Evolutionary conservation across 1,140 invertebrate species (phyloP), one percentile per base, ranked within the genome.

Genomic region (Chironomus tepperi): DNA sequence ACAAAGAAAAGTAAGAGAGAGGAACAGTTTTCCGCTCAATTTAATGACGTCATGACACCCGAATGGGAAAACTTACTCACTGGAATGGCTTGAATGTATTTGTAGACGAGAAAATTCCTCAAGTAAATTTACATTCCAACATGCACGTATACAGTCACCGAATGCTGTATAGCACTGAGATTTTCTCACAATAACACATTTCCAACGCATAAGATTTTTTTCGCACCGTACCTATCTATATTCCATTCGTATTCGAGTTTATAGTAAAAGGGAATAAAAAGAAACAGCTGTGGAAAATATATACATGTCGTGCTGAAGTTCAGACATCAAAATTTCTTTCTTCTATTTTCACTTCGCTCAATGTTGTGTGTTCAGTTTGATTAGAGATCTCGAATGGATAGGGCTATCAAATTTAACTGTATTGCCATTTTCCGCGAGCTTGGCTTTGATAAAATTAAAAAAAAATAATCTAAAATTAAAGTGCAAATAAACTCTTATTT

Each of bases 351-450:
- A 12, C 12, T 57, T 12, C 12, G 5, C 12, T 57, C 47, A 57
- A 57, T 57, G 47, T 18, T 70, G 24, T 21, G 65, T 21, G n/a
- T 70, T 70, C 65, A 70, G 65, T 70, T 21, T 70, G 65, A 70
- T 70, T 70, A 70, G 65, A 70, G 19, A 18, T 70, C 65, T 15
- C 65, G 65, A 70, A 70, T 16, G 65, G 65, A 19, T 70, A 70
- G 19, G 65, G 65, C 65, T 70, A 57, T 57, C 47, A 57, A 57
- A 57, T 57, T 57, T 12, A n/a, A 57, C 10, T 57, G 47, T 1
- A 57, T 15, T 57, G 47, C 47, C 47, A 57, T 57, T 57, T 57
- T 57, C n/a, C 47, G 47, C 47, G 12, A 57, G 47, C 12, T n/a
- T 9, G 2, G 43, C 9, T n/a, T n/a, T n/a, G n/a, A n/a, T n/a